phyloP scores from a whole-genome alignment of 2,113 vertebrate genomes.

The Martes martes region DNA sequence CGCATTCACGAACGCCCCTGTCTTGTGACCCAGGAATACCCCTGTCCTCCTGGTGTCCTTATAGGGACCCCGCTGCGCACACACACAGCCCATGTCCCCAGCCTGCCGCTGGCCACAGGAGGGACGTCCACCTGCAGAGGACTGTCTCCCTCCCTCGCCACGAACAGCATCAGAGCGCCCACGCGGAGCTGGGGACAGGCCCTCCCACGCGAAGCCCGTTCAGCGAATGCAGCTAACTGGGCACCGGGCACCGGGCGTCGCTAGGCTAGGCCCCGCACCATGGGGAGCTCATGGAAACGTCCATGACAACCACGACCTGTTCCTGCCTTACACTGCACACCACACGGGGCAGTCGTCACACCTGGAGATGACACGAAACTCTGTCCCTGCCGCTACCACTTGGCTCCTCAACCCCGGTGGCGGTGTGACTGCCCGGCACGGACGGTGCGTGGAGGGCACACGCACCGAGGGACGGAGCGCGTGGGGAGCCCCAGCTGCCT shows the following conservation, averaged over 20 bases:
- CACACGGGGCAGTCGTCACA: not conserved
- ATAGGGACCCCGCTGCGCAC: not conserved
- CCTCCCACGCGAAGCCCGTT: too few relatives aligned
- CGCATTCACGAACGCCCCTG: not conserved
- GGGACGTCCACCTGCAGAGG: not conserved
- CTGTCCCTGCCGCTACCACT: not conserved
- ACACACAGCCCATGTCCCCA: not conserved
- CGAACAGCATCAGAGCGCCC: not conserved
- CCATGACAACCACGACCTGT: not conserved
- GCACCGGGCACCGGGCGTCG: fast-evolving
- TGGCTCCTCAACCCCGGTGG: not conserved
- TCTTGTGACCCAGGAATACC: not conserved
- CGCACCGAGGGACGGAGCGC: not conserved
- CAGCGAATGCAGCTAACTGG: not conserved
- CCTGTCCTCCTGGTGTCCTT: not conserved
- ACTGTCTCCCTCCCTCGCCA: too few relatives aligned
- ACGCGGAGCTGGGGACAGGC: too few relatives aligned
- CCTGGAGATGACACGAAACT: not conserved
- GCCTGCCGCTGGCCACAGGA: not conserved
- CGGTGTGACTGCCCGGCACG: fast-evolving
- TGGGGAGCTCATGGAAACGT: not conserved
- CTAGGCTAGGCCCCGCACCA: too few relatives aligned
- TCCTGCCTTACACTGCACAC: not conserved
- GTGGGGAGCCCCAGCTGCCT: not conserved
- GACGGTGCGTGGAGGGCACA: not conserved